phyloP scores from a whole-genome alignment of 1,140 invertebrate genomes.

The Philaenus spumarius region DNA sequence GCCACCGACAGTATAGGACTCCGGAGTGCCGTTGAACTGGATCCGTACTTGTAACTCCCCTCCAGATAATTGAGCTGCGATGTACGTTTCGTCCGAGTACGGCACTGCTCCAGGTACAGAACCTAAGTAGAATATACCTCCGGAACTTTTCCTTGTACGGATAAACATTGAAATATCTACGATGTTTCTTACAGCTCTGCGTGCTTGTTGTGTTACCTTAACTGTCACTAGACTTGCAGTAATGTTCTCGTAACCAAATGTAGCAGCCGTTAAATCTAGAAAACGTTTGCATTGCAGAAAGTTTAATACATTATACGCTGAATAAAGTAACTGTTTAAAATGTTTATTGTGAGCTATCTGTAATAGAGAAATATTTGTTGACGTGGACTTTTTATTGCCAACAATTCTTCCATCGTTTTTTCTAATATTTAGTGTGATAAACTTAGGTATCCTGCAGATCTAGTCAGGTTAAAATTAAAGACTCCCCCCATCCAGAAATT shows the following conservation, averaged over 20 bases:
- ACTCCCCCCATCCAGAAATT: no score
- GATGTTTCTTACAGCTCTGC: conserved; percentile 61
- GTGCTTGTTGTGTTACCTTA: conserved; percentile 55
- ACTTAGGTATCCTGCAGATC: no score
- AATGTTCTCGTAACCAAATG: conserved; percentile 77
- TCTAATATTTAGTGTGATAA: no score
- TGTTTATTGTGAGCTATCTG: no score
- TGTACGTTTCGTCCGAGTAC: conserved; percentile 56
- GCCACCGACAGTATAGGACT: conserved; percentile 71
- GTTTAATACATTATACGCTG: no score
- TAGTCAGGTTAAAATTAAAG: no score
- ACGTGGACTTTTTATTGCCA: no score
- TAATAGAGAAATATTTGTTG: no score
- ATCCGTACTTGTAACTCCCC: conserved; percentile 72
- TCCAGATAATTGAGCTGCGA: conserved; percentile 65
- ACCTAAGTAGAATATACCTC: conserved; percentile 85
- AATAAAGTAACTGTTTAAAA: no score
- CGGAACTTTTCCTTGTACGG: conserved; percentile 70
- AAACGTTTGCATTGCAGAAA: conserved; percentile 3
- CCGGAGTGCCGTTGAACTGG: conserved; percentile 70
- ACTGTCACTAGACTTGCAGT: conserved; percentile 62
- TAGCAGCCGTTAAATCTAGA: conserved; percentile 76
- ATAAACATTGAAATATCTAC: conserved; percentile 92
- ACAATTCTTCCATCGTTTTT: no score
- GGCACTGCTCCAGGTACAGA: conserved; percentile 46